Evolutionary conservation across 2,113 vertebrate species (phyloP).

Genomic region (Aptenodytes forsteri): DNA sequence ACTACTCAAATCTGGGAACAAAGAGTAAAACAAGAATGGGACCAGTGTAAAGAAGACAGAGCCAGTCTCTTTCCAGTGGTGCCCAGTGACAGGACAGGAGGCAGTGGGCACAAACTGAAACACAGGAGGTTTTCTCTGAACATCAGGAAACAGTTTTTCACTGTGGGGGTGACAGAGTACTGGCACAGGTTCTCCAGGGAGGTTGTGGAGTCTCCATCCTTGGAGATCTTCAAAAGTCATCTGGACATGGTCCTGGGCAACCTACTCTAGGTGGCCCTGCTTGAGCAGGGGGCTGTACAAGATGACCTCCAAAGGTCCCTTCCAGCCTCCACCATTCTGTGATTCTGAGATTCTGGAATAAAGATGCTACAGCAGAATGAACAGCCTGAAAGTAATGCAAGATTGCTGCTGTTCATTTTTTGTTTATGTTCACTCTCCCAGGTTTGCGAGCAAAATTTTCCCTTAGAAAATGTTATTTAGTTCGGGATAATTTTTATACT

Average conservation of each 20-base stretch:
- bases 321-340: not conserved
- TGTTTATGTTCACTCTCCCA: not conserved
- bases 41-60: not conserved
- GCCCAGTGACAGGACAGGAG: not conserved
- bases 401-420: not conserved
- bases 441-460: not conserved
- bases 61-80: not conserved
- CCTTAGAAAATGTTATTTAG: not conserved
- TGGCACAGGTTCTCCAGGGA: not conserved
- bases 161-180: rapidly evolving
- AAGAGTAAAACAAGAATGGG: not conserved
- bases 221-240: not conserved
- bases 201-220: not conserved
- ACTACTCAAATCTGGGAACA: not conserved
- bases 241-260: not conserved
- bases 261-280: rapidly evolving
- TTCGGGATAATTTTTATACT: not conserved
- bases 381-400: not conserved
- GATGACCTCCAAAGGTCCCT: not conserved
- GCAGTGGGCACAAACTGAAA: not conserved
- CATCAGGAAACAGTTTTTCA: not conserved
- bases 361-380: not conserved
- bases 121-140: not conserved
- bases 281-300: not conserved
- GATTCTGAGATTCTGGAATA: not conserved